These are phyloP conservation scores for Drosophila elegans DNA, from an alignment of 1,140 invertebrate species.

Conservation along the genomic window DNA sequence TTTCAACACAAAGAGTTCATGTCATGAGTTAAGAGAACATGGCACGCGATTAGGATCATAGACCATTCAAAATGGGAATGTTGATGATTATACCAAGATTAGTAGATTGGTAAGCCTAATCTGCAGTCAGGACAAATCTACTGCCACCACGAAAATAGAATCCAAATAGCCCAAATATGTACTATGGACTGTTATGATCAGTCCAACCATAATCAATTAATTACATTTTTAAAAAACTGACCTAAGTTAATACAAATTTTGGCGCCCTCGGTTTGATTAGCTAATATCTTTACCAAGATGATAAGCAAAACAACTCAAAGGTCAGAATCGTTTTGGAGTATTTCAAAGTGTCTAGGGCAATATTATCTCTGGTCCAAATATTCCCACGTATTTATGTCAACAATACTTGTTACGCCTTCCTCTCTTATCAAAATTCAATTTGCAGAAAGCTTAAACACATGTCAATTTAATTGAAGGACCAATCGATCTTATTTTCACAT, in stretches of 20 bases:
- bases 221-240: conserved; percentile 2
- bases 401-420: background rate
- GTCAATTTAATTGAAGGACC: conserved; percentile 34
- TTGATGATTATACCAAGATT: conserved; percentile 5
- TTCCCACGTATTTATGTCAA: conserved; percentile 3
- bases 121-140: background rate
- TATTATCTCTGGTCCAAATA: background rate
- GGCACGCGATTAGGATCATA: conserved; percentile 35
- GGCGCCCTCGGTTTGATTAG: background rate
- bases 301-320: conserved; percentile 7
- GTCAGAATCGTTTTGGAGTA: background rate
- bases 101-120: conserved; percentile 2
- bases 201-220: background rate
- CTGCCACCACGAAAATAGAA: background rate
- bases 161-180: no score
- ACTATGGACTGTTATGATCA: background rate
- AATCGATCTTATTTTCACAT: conserved; percentile 32
- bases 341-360: background rate
- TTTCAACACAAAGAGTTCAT: conserved; percentile 8
- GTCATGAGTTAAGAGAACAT: conserved; percentile 17
- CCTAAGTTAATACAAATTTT: conserved; percentile 9
- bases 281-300: background rate
- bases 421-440: conserved; percentile 15
- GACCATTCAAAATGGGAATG: background rate
- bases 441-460: conserved; percentile 9